Evolutionary conservation across 2,888 invertebrate genomes (phyloP).

Genomic region (Agrochola lota): DNA sequence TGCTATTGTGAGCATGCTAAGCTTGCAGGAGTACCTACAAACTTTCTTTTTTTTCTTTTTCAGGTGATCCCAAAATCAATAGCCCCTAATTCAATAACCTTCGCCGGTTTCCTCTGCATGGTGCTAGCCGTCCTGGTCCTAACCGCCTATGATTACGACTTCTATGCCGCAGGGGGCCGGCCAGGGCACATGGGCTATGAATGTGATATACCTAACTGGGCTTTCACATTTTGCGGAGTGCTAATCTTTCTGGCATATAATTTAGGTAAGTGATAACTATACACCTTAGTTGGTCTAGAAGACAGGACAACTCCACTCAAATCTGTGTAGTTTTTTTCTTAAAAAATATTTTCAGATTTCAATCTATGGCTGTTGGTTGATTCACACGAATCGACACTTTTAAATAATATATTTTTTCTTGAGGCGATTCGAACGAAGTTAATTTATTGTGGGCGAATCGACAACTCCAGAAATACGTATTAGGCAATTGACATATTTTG

Average conservation of each 20-base stretch:
- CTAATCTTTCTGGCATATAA: slow-evolving; percentile 98
- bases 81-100: slow-evolving; percentile 98
- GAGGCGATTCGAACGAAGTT: too few relatives aligned
- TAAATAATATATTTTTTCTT: too few relatives aligned
- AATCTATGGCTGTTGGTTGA: too few relatives aligned
- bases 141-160: slow-evolving; percentile 95
- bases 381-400: too few relatives aligned
- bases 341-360: too few relatives aligned
- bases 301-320: not conserved
- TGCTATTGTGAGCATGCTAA: too few relatives aligned
- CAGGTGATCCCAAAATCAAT: slow-evolving; percentile 98
- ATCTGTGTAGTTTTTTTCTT: not conserved
- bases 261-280: slow-evolving; percentile 92
- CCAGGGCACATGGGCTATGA: slow-evolving; percentile 62
- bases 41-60: slow-evolving; percentile 53
- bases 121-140: slow-evolving; percentile 95
- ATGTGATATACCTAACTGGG: slow-evolving; percentile 93
- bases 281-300: not conserved
- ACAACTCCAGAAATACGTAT: too few relatives aligned
- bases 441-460: too few relatives aligned
- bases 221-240: slow-evolving; percentile 95
- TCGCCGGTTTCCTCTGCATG: slow-evolving; percentile 98
- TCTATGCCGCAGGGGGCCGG: slow-evolving; percentile 87
- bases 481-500: too few relatives aligned
- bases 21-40: not conserved